Conservation (phyloP, 2,113 vertebrate species). For the Miniopterus natalensis region DNA sequence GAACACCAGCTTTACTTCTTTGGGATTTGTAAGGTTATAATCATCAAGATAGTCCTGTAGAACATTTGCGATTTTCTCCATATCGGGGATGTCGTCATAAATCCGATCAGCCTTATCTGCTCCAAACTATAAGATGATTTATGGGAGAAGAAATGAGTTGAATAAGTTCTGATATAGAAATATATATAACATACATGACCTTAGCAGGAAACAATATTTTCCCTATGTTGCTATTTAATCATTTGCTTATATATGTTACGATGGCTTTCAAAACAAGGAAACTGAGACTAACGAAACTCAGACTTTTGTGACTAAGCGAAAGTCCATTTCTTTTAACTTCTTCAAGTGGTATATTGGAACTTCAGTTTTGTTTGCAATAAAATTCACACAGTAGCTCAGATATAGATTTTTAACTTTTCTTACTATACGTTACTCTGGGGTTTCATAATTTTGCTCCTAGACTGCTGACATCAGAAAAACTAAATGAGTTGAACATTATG, state of each 20-base stretch:
- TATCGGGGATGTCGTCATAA: conserved; percentile 91
- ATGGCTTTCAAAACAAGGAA: background rate
- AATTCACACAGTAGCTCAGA: conserved; percentile 7
- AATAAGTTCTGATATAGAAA: background rate
- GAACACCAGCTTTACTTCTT: conserved; percentile 93
- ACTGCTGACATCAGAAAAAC: background rate
- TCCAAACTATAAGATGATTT: conserved; percentile 82
- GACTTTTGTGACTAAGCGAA: background rate
- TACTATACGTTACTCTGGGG: background rate
- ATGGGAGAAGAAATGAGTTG: conserved; percentile 32
- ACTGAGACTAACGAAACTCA: background rate
- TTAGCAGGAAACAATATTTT: background rate
- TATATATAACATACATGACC: background rate
- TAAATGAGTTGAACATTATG: background rate
- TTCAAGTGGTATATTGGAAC: background rate
- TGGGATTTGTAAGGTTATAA: conserved; percentile 91
- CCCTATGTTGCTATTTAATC: background rate
- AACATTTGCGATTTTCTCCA: conserved; percentile 88
- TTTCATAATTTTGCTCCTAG: conserved; percentile 34
- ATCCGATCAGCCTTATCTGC: conserved; percentile 87
- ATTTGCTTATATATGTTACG: background rate
- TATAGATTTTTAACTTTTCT: background rate
- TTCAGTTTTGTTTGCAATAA: conserved; percentile 11
- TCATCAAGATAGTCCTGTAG: conserved; percentile 93
- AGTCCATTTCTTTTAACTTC: conserved; percentile 37